Conservation (phyloP, 2,113 vertebrate genomes). For the Pteropus alecto region DNA sequence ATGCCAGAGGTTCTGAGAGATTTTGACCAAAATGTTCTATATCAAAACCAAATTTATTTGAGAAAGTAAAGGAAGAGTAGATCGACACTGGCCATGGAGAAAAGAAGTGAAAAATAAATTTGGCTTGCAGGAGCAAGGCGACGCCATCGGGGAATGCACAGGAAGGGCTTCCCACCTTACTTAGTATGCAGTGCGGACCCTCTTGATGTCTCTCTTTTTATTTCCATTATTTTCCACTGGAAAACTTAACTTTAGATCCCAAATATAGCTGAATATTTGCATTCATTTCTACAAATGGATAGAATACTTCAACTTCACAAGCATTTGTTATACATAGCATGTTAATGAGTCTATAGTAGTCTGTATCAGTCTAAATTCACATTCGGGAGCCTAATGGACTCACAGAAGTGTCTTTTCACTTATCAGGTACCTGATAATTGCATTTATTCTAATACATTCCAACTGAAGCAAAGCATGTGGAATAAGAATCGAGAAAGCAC, state of each 20-base stretch:
- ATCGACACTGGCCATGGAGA: background rate
- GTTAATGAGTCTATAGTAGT: background rate
- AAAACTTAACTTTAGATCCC: background rate
- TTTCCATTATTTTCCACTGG: background rate
- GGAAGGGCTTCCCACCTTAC: background rate
- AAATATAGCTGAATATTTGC: background rate
- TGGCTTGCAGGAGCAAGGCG: background rate
- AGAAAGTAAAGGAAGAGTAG: background rate
- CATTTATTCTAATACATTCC: background rate
- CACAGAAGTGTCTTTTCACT: background rate
- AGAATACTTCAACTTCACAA: background rate
- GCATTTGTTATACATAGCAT: background rate
- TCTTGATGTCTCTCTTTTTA: background rate
- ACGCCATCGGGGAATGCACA: background rate
- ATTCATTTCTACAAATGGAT: background rate
- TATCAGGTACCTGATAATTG: background rate
- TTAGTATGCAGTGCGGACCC: background rate
- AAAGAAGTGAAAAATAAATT: constrained; percentile 21
- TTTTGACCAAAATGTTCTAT: background rate
- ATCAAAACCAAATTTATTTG: background rate
- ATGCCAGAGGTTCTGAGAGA: background rate
- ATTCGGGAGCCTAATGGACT: background rate
- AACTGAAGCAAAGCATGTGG: background rate
- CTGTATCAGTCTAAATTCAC: background rate
- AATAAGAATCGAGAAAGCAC: constrained; percentile 24